Conservation (phyloP, 2,888 invertebrate species). For the Agonum fuliginosum region DNA sequence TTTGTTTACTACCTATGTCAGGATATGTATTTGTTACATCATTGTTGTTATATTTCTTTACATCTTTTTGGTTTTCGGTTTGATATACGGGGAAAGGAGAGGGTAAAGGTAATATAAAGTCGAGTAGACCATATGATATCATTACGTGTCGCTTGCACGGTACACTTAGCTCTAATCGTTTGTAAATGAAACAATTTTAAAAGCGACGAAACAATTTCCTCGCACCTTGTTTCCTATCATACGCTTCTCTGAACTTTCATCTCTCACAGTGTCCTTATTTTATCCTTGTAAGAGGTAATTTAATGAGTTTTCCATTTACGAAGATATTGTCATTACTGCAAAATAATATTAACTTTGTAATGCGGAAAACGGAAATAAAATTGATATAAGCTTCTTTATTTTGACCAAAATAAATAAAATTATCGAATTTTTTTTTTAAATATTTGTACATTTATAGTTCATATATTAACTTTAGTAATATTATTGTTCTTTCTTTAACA, state of each 20-base stretch:
- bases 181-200: conserved; percentile 72
- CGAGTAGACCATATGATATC: conserved; percentile 35
- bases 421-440: too few relatives aligned
- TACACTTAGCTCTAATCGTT: conserved; percentile 71
- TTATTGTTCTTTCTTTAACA: too few relatives aligned
- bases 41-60: too few relatives aligned
- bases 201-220: conserved; percentile 72
- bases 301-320: conserved; percentile 24
- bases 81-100: too few relatives aligned
- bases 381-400: neutral
- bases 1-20: too few relatives aligned
- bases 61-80: too few relatives aligned
- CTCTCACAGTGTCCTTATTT: neutral
- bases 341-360: conserved; percentile 1
- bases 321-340: neutral
- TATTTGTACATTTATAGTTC: too few relatives aligned
- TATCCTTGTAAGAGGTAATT: conserved; percentile 14
- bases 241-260: conserved; percentile 36
- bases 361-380: neutral
- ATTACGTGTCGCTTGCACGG: conserved; percentile 45
- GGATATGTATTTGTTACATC: too few relatives aligned
- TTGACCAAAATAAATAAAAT: too few relatives aligned
- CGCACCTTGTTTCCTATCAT: conserved; percentile 69
- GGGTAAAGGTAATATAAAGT: conserved; percentile 17
- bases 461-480: too few relatives aligned